Base-by-base conservation (phyloP, 2,888 invertebrate genomes). In the Drosophila birchii region DNA sequence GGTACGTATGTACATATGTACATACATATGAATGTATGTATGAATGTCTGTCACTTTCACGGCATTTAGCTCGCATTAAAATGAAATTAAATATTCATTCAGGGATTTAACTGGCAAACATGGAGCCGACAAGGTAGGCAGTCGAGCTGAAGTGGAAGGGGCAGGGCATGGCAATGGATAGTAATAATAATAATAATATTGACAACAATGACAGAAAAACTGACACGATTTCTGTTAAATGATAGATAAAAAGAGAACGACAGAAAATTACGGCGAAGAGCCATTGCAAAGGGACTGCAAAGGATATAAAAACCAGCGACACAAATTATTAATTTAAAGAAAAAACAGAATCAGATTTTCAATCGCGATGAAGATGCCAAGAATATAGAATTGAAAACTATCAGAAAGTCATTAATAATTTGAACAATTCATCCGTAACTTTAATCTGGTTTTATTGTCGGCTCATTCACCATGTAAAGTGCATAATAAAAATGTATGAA, bases 401-500 rank as follows among this genome's bases (percentile, higher is more conserved):
- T 55, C 51, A 38, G 69, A 43, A 23, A 8, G 69, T 43, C 69
- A 69, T 69, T 56, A 56, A 36, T 36, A 29, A 57, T 26, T 26
- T 23, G 14, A 44, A 2, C 41, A 41, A 61, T 61, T 60, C 39
- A 54, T 43, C 36, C 34, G 55, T 36, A 41, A 23, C 44, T 76
- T 78, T 84, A 81, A 86, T 86, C 83, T 83, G 85, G 79, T 84
- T 86, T 86, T 81, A 81, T 79, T 84, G 81, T 81, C 70, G 47
- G 57, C 59, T 60, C 77, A 55, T 71, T 67, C 75, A 70, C 67
- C 79, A 59, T 81, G 81, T 80, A 84, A 84, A 86, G 85, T 86
- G 83, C 82, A 87, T 87, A 84, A 87, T 84, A 85, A 84, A 83
- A 87, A 76, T 86, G 83, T 84, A 79, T 78, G 86, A 84, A 87